Base-by-base conservation (phyloP, 2,888 invertebrate species). In the Balanococcus diminutus region DNA sequence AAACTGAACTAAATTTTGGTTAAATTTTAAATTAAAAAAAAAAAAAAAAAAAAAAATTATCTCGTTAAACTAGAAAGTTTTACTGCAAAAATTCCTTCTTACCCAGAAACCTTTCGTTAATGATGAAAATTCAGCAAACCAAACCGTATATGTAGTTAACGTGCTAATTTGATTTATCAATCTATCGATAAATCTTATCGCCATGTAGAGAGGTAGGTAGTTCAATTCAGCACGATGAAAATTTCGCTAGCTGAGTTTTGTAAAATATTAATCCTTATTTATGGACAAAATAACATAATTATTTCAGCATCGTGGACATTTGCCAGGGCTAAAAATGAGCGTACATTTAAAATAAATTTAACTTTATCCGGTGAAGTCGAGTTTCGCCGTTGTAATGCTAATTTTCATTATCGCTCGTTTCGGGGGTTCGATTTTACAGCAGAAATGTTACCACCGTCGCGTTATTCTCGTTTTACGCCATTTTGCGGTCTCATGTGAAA, bases 331-430 rank as follows among this genome's bases (percentile, higher is more conserved):
- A 19, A 36, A 36, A 79, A 79, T 79, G 32, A 79, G 75, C 36
- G 36, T 31, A 31, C 31, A 72, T 79, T 79, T 79, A 36, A 79
- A 79, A 79, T 79, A 79, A 79, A 79, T 79, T 79, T 36, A 79
- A 36, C 75, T 19, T 79, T 36, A 79, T 79, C 72, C 72, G 72
- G 75, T 36, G 36, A 79, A 79, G n/a, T n/a, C n/a, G 31, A 79
- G 31, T 36, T 32, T 79, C 36, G 75, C 75, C 75, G 75, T 79
- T 79, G 75, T 36, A 79, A 79, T 79, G 75, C 75, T 79, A 79
- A 79, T 79, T 79, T 79, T 79, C 75, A 79, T 79, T 79, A 79
- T 79, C 75, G 75, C 75, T 79, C 75, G 75, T 79, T 79, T 79
- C 75, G 75, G 36, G 75, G 75, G 32, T 79, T 79, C 75, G 36